Percentiles rank a stretch among this genome's conserved stretches.
phyloP scores from a whole-genome alignment of 2,888 invertebrate species.

The Aleiodes leptofemur region DNA sequence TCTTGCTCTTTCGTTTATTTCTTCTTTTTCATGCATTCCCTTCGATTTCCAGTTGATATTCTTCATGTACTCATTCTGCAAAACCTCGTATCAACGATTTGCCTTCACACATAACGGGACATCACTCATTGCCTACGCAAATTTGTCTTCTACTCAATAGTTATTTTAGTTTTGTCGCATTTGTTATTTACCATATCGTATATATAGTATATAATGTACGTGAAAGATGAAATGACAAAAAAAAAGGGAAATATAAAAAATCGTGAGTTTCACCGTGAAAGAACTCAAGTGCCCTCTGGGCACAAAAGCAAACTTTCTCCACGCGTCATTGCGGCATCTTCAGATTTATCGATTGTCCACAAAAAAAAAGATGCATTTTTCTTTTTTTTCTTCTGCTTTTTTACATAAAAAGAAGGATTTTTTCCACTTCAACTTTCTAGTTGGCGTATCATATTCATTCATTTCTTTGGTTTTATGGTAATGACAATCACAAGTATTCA shows the following conservation, averaged over 20 bases:
- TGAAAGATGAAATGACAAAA: background rate
- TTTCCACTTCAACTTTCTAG: background rate
- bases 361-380: background rate
- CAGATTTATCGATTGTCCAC: conserved; percentile 24
- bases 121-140: conserved; percentile 26
- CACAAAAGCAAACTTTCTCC: conserved; percentile 16
- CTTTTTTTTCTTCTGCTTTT: background rate
- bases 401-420: background rate
- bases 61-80: no score
- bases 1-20: background rate
- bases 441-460: background rate
- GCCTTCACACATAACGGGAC: conserved; percentile 11
- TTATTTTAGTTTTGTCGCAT: conserved; percentile 16
- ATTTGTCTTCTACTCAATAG: conserved; percentile 1
- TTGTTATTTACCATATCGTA: conserved; percentile 3
- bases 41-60: no score
- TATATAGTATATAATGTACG: background rate
- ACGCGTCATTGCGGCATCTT: conserved; percentile 2
- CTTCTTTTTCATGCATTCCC: conserved; percentile 1
- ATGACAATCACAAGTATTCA: no score
- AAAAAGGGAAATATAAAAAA: background rate
- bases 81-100: background rate
- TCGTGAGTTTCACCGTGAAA: background rate
- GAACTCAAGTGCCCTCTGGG: background rate
- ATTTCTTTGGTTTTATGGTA: background rate